Conservation (phyloP, 2,888 invertebrate species). For the Hirtodrosophila histrioides region DNA sequence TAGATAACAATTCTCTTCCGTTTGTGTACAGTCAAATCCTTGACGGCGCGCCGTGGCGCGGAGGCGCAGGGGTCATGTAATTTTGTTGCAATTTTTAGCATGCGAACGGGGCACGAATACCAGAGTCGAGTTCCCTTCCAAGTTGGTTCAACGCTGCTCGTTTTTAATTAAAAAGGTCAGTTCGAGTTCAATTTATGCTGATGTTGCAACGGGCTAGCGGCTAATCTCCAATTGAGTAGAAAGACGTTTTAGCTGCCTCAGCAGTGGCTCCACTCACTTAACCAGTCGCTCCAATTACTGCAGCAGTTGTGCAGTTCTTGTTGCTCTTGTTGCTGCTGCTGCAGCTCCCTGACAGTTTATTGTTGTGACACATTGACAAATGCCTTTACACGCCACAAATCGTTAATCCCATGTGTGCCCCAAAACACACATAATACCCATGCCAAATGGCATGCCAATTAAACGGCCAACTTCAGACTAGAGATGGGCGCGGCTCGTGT, state of each 20-base stretch:
- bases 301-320: constrained; percentile 3
- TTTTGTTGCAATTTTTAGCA: constrained; percentile 73
- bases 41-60: constrained; percentile 15
- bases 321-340: constrained; percentile 2
- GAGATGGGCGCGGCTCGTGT: constrained; percentile 22
- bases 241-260: constrained; percentile 43
- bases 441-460: constrained; percentile 69
- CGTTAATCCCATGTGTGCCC: constrained; percentile 58
- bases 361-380: constrained; percentile 75
- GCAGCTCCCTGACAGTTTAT: constrained; percentile 54
- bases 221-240: constrained; percentile 36
- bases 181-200: constrained; percentile 70
- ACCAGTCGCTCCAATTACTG: constrained; percentile 24
- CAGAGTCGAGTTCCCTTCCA: constrained; percentile 30
- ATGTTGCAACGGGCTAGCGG: constrained; percentile 41
- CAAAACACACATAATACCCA: constrained; percentile 48
- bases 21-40: constrained; percentile 49
- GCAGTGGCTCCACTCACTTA: constrained; percentile 11
- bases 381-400: constrained; percentile 72
- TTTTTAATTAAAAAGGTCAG: constrained; percentile 77
- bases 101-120: constrained; percentile 74
- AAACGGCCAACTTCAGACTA: constrained; percentile 36
- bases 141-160: constrained; percentile 28
- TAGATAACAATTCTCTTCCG: constrained; percentile 72
- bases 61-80: constrained; percentile 51